Evolutionary conservation across 2,888 invertebrate species (phyloP).

Genomic region (Lamellibrachia satsuma): DNA sequence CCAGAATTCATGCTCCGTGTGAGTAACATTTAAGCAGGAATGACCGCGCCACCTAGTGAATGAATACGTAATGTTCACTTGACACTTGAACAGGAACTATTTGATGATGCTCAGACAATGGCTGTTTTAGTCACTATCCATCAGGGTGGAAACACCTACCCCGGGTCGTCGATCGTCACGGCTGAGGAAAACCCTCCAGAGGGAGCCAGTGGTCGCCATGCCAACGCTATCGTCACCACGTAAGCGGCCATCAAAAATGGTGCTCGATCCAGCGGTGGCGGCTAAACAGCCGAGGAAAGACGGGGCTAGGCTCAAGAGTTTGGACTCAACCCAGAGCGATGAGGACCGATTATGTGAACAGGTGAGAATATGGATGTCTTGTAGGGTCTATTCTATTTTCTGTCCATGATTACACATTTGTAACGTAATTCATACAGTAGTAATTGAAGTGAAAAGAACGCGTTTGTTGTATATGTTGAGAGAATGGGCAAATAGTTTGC

Average conservation of each 20-base stretch:
- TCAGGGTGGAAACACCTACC: slow-evolving; percentile 24
- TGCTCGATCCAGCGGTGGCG: background rate
- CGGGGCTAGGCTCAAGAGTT: background rate
- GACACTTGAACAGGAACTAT: background rate
- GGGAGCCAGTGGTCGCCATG: slow-evolving; percentile 6
- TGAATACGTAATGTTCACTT: background rate
- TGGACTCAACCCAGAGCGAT: slow-evolving; percentile 36
- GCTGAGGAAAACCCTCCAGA: background rate
- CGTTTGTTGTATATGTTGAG: no score
- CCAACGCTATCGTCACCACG: background rate
- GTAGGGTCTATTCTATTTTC: background rate
- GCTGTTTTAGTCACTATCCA: background rate
- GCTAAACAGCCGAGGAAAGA: background rate
- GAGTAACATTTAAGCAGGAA: background rate
- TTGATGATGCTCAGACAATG: background rate
- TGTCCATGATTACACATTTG: no score
- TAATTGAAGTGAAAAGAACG: no score
- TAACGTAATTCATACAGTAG: no score
- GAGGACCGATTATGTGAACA: slow-evolving; percentile 30
- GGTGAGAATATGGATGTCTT: background rate
- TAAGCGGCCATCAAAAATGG: background rate
- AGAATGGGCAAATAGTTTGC: no score
- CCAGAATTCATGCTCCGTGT: background rate
- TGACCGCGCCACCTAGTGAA: background rate
- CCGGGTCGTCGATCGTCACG: slow-evolving; percentile 27